These are phyloP conservation scores for Myanophis thanlyinensis DNA, from an alignment of 2,113 vertebrate species.

Conservation along the genomic window DNA sequence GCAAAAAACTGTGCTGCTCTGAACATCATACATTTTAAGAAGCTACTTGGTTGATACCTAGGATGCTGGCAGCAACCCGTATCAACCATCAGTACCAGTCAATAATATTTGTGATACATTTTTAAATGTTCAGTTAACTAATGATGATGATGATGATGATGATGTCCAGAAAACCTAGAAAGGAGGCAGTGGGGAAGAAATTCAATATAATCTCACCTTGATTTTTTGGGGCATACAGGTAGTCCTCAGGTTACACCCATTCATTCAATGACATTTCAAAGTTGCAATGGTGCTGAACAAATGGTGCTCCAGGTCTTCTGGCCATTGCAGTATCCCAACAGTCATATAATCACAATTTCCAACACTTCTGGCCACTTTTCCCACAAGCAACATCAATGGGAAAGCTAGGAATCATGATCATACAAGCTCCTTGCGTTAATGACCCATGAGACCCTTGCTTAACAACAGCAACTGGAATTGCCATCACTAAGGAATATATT, in stretches of 20 bases:
- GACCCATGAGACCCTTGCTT: too few species aligned
- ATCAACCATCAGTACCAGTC: too few species aligned
- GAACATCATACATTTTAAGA: too few species aligned
- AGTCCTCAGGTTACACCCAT: background rate
- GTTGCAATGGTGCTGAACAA: background rate
- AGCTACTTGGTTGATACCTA: too few species aligned
- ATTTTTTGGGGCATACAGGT: background rate
- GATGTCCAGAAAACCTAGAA: background rate
- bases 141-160: too few species aligned
- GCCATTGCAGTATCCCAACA: background rate
- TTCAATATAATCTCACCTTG: background rate
- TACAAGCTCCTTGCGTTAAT: background rate
- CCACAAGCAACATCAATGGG: background rate
- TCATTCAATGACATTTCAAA: background rate
- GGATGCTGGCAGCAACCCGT: too few species aligned
- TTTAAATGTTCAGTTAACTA: too few species aligned
- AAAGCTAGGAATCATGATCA: background rate
- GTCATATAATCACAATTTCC: background rate
- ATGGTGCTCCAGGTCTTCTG: background rate
- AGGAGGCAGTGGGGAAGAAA: background rate
- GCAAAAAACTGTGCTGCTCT: too few species aligned
- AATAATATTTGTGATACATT: too few species aligned
- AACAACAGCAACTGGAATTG: too few species aligned
- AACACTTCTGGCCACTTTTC: background rate
- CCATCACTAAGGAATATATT: too few species aligned